A percentile compares a stretch with the other conserved stretches of the same genome.
Conservation (phyloP, 1,140 invertebrate genomes). For the Zeugodacus cucurbitae region DNA sequence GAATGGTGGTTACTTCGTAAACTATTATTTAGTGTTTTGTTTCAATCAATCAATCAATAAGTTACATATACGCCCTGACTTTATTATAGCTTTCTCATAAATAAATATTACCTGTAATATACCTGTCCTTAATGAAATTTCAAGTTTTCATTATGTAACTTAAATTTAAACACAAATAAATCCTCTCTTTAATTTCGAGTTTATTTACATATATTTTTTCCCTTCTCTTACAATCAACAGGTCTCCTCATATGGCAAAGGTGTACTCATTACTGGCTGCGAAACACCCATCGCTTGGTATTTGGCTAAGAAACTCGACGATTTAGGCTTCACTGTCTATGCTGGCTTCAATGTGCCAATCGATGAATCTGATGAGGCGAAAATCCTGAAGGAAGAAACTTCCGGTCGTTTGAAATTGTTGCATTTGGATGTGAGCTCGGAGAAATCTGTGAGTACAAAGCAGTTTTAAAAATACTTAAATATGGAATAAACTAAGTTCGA, state of each 20-base stretch:
- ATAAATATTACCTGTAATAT: too few species aligned
- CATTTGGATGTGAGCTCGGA: constrained; percentile 82
- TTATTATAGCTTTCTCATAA: too few species aligned
- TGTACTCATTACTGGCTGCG: constrained; percentile 86
- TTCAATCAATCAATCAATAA: neutral
- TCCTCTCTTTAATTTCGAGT: too few species aligned
- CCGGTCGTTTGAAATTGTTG: constrained; percentile 77
- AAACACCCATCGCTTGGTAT: constrained; percentile 80
- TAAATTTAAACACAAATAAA: too few species aligned
- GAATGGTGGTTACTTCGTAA: too few species aligned
- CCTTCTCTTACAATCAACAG: constrained; percentile 64
- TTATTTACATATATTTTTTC: too few species aligned
- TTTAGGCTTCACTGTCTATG: constrained; percentile 84
- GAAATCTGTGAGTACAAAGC: constrained; percentile 68
- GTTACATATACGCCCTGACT: too few species aligned
- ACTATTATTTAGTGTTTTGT: too few species aligned
- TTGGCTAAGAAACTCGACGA: constrained; percentile 81
- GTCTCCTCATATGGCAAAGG: constrained; percentile 82
- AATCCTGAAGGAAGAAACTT: constrained; percentile 79
- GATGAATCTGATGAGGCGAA: constrained; percentile 75
- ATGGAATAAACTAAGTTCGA: neutral
- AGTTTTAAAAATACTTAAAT: neutral
- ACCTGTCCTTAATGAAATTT: too few species aligned
- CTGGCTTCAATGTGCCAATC: constrained; percentile 76
- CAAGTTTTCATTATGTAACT: too few species aligned